Percentiles rank a stretch among this genome's conserved stretches.
Evolutionary conservation across 2,113 vertebrate species (phyloP).

Genomic region (Sturnus vulgaris): DNA sequence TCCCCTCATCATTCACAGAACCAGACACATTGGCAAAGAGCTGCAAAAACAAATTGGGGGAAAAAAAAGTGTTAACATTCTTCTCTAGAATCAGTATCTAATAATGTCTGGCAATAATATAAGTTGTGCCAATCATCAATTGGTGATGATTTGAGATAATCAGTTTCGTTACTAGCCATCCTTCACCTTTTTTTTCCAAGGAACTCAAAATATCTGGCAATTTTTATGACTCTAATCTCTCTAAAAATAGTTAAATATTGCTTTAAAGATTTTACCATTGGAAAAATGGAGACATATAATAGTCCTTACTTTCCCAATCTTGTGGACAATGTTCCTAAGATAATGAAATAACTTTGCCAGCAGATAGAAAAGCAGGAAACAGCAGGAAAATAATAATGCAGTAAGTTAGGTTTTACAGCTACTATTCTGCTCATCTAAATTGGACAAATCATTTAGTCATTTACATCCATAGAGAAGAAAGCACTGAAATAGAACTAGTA

Average conservation of each 20-base stretch:
- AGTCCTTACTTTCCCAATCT: not conserved
- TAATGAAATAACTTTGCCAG: not conserved
- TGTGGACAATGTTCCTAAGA: not conserved
- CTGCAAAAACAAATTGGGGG: slow-evolving; percentile 44
- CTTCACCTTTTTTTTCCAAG: not conserved
- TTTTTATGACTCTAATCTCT: not conserved
- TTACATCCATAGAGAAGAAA: not conserved
- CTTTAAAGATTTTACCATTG: not conserved
- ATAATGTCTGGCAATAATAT: not conserved
- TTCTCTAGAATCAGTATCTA: not conserved
- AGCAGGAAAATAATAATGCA: not conserved
- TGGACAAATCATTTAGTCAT: not conserved
- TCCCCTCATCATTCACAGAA: slow-evolving; percentile 45
- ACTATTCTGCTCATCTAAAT: not conserved
- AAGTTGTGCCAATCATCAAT: not conserved
- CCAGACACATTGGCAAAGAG: slow-evolving; percentile 60
- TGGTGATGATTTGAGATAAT: not conserved
- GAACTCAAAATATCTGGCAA: not conserved
- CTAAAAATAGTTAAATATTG: not conserved
- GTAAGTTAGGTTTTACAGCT: not conserved
- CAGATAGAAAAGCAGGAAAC: not conserved
- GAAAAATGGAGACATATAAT: not conserved
- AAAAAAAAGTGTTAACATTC: not conserved
- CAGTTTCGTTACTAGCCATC: not conserved
- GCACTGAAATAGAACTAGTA: not conserved